Evolutionary conservation across 2,113 vertebrate species (phyloP).

Genomic region (Orientallactaga bullata): DNA sequence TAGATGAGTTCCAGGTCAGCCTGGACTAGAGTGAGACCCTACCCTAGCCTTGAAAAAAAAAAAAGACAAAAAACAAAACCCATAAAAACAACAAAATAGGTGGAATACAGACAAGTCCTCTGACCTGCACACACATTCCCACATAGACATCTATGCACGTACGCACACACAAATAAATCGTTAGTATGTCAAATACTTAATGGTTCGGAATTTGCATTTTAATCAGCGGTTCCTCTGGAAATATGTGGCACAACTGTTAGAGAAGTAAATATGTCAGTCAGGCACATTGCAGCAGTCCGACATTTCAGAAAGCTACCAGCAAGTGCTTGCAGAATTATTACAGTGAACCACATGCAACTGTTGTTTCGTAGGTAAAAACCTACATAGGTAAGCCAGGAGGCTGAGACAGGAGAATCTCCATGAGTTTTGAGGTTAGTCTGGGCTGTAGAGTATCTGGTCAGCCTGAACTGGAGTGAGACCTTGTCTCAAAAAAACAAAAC

Average conservation of each 20-base stretch:
- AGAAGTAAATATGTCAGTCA: background rate
- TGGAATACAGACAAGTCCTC: too few relatives aligned
- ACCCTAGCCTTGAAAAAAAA: too few relatives aligned
- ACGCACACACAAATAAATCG: background rate
- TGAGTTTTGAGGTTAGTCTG: too few relatives aligned
- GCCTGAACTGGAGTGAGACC: too few relatives aligned
- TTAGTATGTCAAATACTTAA: background rate
- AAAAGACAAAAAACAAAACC: too few relatives aligned
- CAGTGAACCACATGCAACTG: background rate
- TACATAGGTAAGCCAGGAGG: background rate
- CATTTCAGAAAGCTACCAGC: background rate
- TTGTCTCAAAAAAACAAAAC: too few relatives aligned
- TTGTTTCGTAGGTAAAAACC: slow-evolving; percentile 26
- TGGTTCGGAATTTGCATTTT: background rate
- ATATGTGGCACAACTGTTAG: background rate
- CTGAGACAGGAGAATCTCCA: too few relatives aligned
- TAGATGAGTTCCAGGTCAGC: too few relatives aligned
- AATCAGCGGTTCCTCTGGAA: slow-evolving; percentile 29
- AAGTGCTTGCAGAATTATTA: background rate
- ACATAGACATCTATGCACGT: too few relatives aligned
- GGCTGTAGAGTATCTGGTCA: background rate
- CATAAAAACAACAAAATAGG: too few relatives aligned
- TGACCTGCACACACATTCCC: too few relatives aligned
- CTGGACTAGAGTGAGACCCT: too few relatives aligned
- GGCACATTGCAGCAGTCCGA: background rate